Conservation (phyloP, 1,140 invertebrate species). For the Hylaeus volcanicus region DNA sequence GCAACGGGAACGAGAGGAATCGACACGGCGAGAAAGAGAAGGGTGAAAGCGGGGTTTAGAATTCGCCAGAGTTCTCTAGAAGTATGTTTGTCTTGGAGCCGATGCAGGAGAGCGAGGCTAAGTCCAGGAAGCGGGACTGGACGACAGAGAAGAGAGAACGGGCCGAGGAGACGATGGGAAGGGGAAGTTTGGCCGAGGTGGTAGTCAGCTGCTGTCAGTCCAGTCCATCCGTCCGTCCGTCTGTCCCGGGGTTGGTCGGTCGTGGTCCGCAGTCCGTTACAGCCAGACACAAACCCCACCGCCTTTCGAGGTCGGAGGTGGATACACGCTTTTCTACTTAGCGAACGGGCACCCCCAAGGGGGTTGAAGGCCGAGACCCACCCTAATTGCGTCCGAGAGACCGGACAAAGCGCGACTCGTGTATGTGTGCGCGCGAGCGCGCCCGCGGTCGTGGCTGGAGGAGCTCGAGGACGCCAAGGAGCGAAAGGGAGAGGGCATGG, state of each 20-base stretch:
- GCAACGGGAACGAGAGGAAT: not conserved
- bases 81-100: constrained; percentile 61
- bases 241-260: constrained; percentile 52
- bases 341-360: constrained; percentile 73
- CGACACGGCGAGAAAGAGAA: constrained; percentile 3
- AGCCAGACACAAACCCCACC: constrained; percentile 64
- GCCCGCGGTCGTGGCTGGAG: constrained; percentile 19
- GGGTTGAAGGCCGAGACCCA: constrained; percentile 75
- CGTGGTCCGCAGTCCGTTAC: constrained; percentile 57
- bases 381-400: constrained; percentile 81
- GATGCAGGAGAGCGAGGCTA: constrained; percentile 50
- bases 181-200: constrained; percentile 55
- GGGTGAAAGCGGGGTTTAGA: constrained; percentile 5
- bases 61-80: constrained; percentile 9
- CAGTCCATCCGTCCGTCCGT: constrained; percentile 62
- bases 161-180: constrained; percentile 8
- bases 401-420: constrained; percentile 79
- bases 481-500: not conserved
- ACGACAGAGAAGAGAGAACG: constrained; percentile 46
- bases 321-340: constrained; percentile 82
- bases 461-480: constrained; percentile 20
- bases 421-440: constrained; percentile 71
- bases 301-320: constrained; percentile 73
- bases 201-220: constrained; percentile 75
- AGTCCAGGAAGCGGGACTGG: constrained; percentile 66